Conservation (phyloP, 1,140 invertebrate genomes). For the Calephelis nemesis region DNA sequence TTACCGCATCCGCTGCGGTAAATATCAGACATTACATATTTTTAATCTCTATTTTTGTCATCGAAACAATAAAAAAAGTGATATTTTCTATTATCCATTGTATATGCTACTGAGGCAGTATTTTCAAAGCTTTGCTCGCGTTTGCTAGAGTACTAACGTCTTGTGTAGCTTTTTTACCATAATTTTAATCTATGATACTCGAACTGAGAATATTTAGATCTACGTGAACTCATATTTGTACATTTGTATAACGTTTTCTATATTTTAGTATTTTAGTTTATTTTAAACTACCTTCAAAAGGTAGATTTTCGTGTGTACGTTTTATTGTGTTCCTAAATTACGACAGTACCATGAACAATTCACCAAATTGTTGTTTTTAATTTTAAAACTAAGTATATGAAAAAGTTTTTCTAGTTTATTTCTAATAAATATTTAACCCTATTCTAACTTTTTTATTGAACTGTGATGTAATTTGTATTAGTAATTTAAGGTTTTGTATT, state of each 20-base stretch:
- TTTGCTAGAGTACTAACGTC: constrained; percentile 34
- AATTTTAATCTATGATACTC: constrained; percentile 47
- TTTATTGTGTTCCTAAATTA: constrained; percentile 72
- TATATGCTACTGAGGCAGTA: constrained; percentile 61
- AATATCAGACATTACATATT: constrained; percentile 15
- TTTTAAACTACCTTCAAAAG: constrained; percentile 55
- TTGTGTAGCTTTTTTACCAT: constrained; percentile 73
- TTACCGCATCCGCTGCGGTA: not conserved
- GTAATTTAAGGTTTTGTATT: constrained; percentile 73
- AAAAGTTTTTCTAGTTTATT: constrained; percentile 22
- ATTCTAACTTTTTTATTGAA: constrained; percentile 76
- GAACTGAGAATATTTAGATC: constrained; percentile 47
- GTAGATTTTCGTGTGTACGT: constrained; percentile 50
- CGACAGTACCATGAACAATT: constrained; percentile 56
- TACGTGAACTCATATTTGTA: constrained; percentile 44
- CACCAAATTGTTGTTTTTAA: constrained; percentile 72
- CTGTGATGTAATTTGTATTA: constrained; percentile 79
- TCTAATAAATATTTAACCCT: constrained; percentile 22
- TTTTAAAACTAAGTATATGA: constrained; percentile 36
- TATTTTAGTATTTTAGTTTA: constrained; percentile 24
- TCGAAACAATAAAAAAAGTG: constrained; percentile 55
- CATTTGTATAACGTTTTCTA: constrained; percentile 43
- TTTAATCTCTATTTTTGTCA: constrained; percentile 68
- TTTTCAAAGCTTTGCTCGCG: constrained; percentile 56
- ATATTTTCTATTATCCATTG: constrained; percentile 70